Base-by-base conservation (phyloP, 2,113 vertebrate genomes). In the Eurystomus gularis region DNA sequence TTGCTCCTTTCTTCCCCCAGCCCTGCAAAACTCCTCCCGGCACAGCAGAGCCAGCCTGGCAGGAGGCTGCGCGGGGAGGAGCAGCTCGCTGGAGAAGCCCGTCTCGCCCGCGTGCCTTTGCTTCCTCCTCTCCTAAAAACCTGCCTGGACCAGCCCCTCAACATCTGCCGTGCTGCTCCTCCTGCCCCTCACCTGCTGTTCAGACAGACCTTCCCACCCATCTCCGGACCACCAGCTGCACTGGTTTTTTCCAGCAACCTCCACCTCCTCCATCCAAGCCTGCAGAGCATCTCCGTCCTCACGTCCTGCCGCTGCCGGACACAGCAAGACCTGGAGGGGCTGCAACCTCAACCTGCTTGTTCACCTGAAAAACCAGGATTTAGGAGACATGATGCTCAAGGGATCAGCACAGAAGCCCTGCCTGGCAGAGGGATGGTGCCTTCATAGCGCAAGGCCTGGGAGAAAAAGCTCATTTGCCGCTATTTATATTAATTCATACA, bases 181-280 rank as follows among this genome's bases (percentile, higher is more conserved):
- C 60, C 39, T 58, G 86, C 94, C 93, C 92, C 93, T 94, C 80
- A 49, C 85, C 94, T 96, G 93, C 88, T 96, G 93, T 26, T 93
- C 82, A 33, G 37, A 39, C 88, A 85, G 52, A 70, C 79, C 94
- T 88, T n/a, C 76, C 84, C 62, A 40, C 78, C 75, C 65, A 0
- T 17, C 76, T 51, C 80, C 10, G 0, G 24, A 60, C 60, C 7
- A 0, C 69, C 93, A 83, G 58, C 89, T 77, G 88, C 29, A 10
- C 62, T 64, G 88, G 0, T 66, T 82, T 85, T 85, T 93, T 68
- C 94, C 81, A 79, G 81, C 39, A 40, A 15, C 48, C 11, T 42
- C 75, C 76, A 85, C 71, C 62, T 92, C 44, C 33, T 87, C 31
- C 58, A 23, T 12, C 64, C 80, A 52, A 19, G 13, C 69, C 82